Base-by-base conservation (phyloP, 2,888 invertebrate species). In the Drosophila lacicola region DNA sequence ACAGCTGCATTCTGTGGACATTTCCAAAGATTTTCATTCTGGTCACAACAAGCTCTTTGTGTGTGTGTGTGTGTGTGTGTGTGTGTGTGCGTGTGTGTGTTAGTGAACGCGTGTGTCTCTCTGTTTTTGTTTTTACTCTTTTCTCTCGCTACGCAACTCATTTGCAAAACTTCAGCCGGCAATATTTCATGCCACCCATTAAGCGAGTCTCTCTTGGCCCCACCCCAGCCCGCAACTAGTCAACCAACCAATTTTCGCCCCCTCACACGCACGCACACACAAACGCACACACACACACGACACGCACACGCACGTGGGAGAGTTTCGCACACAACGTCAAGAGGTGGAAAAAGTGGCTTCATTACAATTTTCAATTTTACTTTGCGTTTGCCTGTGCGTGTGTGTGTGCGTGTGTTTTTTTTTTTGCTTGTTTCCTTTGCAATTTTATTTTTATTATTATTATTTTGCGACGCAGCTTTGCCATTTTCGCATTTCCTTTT, bases 341-440 rank as follows among this genome's bases (percentile, higher is more conserved):
- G 44, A 64, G 71, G 56, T 62, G 70, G 69, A 71, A 76, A 80
- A 89, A 83, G 82, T 80, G 77, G 88, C 90, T 88, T 90, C 86
- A 89, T 89, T 90, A 90, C 89, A 82, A 90, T 81, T 88, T 89
- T 88, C 90, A 90, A 90, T 90, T 67, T 67, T 54, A 54, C 58
- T 72, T 66, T 47, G 53, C 46, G 14, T 76, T 62, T 55, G 50
- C 37, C 45, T 53, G 21, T 60, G 45, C 49, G 41, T 67, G 45
- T 47, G 46, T 50, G 50, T 51, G 44, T 34, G 21, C 51, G 45
- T 67, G 51, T 46, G 66, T 62, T 58, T 58, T 29, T 19, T 21
- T 55, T 62, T 57, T 60, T 62, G 69, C 60, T 70, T 58, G 57
- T 70, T 78, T 66, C 42, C 55, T 57, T 75, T 63, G 73, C 80